Percentiles rank a stretch among this genome's conserved stretches.
phyloP scores from a whole-genome alignment of 2,888 invertebrate genomes.

The Ophion costatus region DNA sequence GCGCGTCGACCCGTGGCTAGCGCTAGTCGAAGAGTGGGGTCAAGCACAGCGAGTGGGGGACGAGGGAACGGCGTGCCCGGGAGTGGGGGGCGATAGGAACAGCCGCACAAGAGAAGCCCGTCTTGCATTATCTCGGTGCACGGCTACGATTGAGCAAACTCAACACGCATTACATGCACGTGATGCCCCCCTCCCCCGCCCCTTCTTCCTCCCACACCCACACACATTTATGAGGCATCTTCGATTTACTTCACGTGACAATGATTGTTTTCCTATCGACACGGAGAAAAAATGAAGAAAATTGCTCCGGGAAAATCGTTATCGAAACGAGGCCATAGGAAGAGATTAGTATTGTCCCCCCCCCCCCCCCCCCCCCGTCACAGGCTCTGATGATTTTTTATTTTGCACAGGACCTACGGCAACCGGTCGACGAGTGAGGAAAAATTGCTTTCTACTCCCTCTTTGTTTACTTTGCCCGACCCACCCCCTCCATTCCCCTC shows the following conservation, averaged over 20 bases:
- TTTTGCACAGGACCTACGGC: conserved; percentile 62
- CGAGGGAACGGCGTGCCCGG: too few relatives aligned
- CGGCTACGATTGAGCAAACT: not conserved
- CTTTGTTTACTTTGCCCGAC: too few relatives aligned
- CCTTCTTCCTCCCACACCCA: too few relatives aligned
- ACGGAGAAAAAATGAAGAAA: not conserved
- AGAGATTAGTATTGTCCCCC: too few relatives aligned
- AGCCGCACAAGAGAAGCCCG: not conserved
- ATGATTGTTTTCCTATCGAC: not conserved
- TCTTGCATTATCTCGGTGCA: not conserved
- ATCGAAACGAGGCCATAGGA: not conserved
- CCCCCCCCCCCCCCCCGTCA: too few relatives aligned
- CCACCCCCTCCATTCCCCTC: too few relatives aligned
- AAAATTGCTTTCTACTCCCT: not conserved
- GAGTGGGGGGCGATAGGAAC: too few relatives aligned
- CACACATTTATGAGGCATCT: too few relatives aligned
- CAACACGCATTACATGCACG: not conserved
- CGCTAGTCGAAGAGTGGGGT: not conserved
- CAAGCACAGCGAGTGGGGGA: not conserved
- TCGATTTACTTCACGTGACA: not conserved
- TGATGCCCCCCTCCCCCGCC: too few relatives aligned
- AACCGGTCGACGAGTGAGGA: conserved; percentile 57
- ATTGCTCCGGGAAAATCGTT: not conserved
- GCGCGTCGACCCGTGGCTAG: not conserved
- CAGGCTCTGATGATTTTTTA: conserved; percentile 41